Percentiles rank a stretch among this genome's conserved stretches.
These are phyloP conservation scores for Passer domesticus DNA, from an alignment of 2,113 vertebrate genomes.

Conservation along the genomic window DNA sequence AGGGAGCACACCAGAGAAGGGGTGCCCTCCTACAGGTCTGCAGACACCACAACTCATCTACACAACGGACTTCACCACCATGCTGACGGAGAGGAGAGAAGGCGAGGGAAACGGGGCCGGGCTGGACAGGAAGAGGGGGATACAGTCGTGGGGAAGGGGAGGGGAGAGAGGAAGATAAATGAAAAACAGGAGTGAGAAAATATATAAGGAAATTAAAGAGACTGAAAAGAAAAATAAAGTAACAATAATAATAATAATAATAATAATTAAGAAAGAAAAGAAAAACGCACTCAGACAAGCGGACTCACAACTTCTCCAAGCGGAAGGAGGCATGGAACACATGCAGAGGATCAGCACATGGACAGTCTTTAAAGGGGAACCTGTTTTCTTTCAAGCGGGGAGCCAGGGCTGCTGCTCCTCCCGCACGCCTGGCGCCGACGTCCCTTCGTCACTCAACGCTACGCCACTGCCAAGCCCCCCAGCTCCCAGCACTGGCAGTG, in stretches of 20 bases:
- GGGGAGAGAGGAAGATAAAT: conserved; percentile 65
- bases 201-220: conserved; percentile 62
- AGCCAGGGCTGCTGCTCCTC: conserved; percentile 37
- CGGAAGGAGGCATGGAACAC: conserved; percentile 84
- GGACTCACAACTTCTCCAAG: conserved; percentile 86
- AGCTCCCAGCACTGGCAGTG: neutral
- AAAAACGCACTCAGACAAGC: conserved; percentile 83
- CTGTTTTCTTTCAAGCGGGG: conserved; percentile 53
- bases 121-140: conserved; percentile 61
- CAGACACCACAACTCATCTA: conserved; percentile 83
- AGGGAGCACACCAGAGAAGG: neutral
- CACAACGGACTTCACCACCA: conserved; percentile 85
- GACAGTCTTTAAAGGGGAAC: conserved; percentile 93
- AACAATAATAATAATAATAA: neutral
- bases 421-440: neutral
- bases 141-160: conserved; percentile 23
- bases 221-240: conserved; percentile 34
- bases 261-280: conserved; percentile 25
- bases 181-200: conserved; percentile 74
- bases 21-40: conserved; percentile 76
- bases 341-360: conserved; percentile 92
- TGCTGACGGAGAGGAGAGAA: conserved; percentile 83
- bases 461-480: neutral
- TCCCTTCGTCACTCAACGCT: neutral
- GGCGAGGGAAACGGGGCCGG: conserved; percentile 67